A percentile compares a stretch with the other conserved stretches of the same genome.
These are phyloP conservation scores for Poecilobothrus nobilitatus DNA, from an alignment of 2,888 invertebrate genomes.

Conservation along the genomic window DNA sequence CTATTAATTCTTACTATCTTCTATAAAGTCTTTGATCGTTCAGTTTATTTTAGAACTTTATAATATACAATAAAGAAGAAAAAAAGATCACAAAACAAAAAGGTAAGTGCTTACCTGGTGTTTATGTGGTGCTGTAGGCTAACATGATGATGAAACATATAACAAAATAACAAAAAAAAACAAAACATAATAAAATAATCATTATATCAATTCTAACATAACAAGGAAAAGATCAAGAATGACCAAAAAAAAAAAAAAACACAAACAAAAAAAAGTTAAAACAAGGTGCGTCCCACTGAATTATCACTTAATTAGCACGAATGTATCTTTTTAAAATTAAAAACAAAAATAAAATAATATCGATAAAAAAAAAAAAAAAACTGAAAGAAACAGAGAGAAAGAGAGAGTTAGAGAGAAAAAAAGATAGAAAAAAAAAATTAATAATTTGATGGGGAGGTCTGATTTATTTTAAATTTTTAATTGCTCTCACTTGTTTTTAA, in stretches of 20 bases:
- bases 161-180: not conserved
- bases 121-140: not conserved
- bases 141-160: not conserved
- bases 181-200: not conserved
- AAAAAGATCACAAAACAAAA: not conserved
- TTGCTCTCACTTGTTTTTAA: too few species aligned
- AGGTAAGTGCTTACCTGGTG: not conserved
- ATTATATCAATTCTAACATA: not conserved
- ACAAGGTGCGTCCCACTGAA: not conserved
- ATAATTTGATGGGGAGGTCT: too few species aligned
- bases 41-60: not conserved
- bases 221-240: too few species aligned
- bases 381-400: too few species aligned
- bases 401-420: too few species aligned
- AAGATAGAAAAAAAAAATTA: too few species aligned
- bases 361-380: too few species aligned
- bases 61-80: not conserved
- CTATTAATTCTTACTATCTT: too few species aligned
- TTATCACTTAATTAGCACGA: slow-evolving; percentile 6
- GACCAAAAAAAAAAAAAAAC: not conserved
- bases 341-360: too few species aligned
- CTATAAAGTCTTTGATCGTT: too few species aligned
- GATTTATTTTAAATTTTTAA: too few species aligned
- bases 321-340: not conserved
- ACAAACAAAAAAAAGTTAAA: not conserved